Percentiles rank a stretch among this genome's conserved stretches.
Conservation (phyloP, 2,113 vertebrate genomes). For the Eubucco bourcierii region DNA sequence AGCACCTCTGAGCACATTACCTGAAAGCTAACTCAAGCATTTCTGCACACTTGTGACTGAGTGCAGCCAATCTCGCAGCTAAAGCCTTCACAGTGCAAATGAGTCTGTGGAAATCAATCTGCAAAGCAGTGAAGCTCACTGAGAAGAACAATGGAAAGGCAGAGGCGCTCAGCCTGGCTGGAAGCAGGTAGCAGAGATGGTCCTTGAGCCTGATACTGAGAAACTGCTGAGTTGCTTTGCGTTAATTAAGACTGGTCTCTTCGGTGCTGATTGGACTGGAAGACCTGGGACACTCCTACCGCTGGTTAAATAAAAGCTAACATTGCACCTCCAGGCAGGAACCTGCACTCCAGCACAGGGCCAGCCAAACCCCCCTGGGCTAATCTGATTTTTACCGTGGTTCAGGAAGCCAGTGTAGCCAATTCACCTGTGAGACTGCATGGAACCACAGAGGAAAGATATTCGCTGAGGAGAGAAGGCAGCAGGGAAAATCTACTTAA, state of each 20-base stretch:
- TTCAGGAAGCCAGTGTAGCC: not conserved
- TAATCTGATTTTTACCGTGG: not conserved
- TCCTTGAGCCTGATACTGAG: not conserved
- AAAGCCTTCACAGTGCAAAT: not conserved
- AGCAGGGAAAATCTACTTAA: not conserved
- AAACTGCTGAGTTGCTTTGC: not conserved
- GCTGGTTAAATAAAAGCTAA: not conserved
- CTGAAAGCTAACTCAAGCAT: not conserved
- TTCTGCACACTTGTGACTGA: not conserved
- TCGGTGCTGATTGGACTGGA: not conserved
- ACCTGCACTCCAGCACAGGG: not conserved
- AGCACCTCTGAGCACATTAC: not conserved
- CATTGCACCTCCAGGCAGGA: not conserved
- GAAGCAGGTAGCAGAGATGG: not conserved
- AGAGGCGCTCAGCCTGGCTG: not conserved
- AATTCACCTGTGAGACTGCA: not conserved
- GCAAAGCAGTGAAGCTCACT: not conserved
- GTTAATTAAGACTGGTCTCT: not conserved
- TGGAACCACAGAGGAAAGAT: not conserved
- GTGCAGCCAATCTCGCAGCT: not conserved
- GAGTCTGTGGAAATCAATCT: not conserved
- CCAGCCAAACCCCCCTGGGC: not conserved
- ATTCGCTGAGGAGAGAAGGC: not conserved
- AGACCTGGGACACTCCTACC: not conserved
- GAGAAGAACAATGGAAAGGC: not conserved